Conservation (phyloP, 1,140 invertebrate species). For the Drosophila leontia region DNA sequence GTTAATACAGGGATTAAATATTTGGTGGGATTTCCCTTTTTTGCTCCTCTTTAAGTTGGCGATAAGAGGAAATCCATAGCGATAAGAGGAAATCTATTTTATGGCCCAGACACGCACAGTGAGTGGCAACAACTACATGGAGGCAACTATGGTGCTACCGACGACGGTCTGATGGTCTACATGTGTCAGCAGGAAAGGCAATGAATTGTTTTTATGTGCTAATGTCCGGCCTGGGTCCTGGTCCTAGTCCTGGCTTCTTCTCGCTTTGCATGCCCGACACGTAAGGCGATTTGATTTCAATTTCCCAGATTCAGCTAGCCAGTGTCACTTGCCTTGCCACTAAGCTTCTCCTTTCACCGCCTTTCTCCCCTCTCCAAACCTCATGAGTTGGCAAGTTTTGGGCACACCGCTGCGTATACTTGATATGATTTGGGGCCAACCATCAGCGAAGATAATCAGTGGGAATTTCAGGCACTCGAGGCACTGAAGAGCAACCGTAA, state of each 20-base stretch:
- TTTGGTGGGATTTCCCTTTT: slow-evolving; percentile 3
- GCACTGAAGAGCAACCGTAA: neutral
- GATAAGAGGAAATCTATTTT: slow-evolving; percentile 31
- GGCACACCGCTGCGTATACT: slow-evolving; percentile 25
- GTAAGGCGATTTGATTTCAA: slow-evolving; percentile 84
- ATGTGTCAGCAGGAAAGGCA: slow-evolving; percentile 72
- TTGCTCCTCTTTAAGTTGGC: slow-evolving; percentile 9
- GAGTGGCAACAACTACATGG: slow-evolving; percentile 30
- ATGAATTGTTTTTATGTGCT: slow-evolving; percentile 83
- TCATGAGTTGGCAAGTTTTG: slow-evolving; percentile 40
- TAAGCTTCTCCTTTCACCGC: neutral
- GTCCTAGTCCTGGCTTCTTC: neutral
- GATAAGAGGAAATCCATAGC: slow-evolving; percentile 22
- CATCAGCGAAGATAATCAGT: slow-evolving; percentile 41
- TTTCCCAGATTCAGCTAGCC: slow-evolving; percentile 79
- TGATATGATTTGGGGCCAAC: slow-evolving; percentile 14
- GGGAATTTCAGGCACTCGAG: slow-evolving; percentile 49
- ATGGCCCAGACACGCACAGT: slow-evolving; percentile 62
- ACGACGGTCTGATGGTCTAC: slow-evolving; percentile 35
- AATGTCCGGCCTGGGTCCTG: slow-evolving; percentile 46
- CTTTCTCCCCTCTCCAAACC: neutral
- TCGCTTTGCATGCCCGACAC: slow-evolving; percentile 73
- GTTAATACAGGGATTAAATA: slow-evolving; percentile 45
- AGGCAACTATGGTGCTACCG: neutral
- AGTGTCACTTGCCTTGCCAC: slow-evolving; percentile 22